Base-by-base conservation (phyloP, 2,888 invertebrate species). In the Catocala fraxini region DNA sequence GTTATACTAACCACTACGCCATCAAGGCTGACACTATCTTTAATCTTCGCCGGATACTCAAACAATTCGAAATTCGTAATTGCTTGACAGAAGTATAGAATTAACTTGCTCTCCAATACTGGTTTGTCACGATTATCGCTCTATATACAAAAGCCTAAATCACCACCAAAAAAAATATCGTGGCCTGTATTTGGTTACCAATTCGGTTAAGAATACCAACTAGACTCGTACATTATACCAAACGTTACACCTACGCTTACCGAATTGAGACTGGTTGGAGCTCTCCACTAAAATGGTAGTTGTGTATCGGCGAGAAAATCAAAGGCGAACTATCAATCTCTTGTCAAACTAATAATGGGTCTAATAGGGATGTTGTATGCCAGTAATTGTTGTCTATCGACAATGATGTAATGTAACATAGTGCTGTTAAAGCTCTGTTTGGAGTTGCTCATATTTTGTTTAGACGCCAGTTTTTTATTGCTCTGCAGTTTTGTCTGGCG, bases 271-370 rank as follows among this genome's bases (percentile, higher is more conserved):
- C 46, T 78, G 76, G 76, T 72, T 68, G 69, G 52, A 68, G 49
- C 59, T 59, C 53, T 33, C 58, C 63, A 65, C 78, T 60, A 77
- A 73, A 66, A 73, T 68, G 68, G 78, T 71, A 61, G 69, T 66
- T 63, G 56, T 63, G 68, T 75, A 70, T 73, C 78, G 73, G 63
- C 59, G 56, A 70, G 59, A 62, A 66, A 73, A 77, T 75, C 70
- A 77, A 68, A 72, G 72, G 73, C 70, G 54, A 25, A 49, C 77
- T 46, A 84, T 84, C 79, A 83, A 84, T 84, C 81, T 80, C 70
- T 51, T 78, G 81, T 77, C 82, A 78, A 70, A 66, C 52, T 79
- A 75, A 82, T 84, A 83, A 80, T 68, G 73, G 79, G 73, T 67
- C 70, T 80, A 74, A 77, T 80, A 80, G 64, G 74, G 64, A 64